Percentiles rank a stretch among this genome's conserved stretches.
Conservation (phyloP, 2,797 vertebrate genomes). For the Premnoplex brunnescens region DNA sequence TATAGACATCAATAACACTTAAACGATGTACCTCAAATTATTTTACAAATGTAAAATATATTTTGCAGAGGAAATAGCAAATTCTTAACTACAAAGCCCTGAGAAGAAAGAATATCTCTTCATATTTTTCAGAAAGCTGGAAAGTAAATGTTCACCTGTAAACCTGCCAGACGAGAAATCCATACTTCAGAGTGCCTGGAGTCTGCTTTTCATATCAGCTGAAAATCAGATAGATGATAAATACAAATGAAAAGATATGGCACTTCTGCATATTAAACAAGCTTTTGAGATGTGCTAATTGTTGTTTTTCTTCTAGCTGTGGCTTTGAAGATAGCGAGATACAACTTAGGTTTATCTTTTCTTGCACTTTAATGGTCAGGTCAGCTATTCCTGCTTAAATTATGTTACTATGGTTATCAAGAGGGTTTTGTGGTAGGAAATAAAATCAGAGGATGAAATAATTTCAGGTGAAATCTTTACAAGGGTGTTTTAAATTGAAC, state of each 20-base stretch:
- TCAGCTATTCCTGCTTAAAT: not conserved
- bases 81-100: not conserved
- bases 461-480: not conserved
- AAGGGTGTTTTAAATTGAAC: not conserved
- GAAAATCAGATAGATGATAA: not conserved
- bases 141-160: not conserved
- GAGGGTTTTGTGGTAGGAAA: not conserved
- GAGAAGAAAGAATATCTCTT: not conserved
- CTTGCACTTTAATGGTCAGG: not conserved
- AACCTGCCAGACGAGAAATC: not conserved
- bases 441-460: not conserved
- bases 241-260: not conserved
- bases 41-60: not conserved
- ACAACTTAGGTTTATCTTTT: not conserved
- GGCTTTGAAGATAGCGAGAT: not conserved
- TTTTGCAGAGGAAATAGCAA: not conserved
- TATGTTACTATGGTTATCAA: not conserved
- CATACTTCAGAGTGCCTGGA: not conserved
- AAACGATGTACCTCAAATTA: not conserved
- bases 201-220: not conserved
- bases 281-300: not conserved
- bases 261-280: not conserved
- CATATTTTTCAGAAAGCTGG: not conserved
- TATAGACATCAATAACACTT: not conserved
- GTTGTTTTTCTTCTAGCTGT: not conserved